phyloP scores from a whole-genome alignment of 2,888 invertebrate species.

The Agrotis clavis region DNA sequence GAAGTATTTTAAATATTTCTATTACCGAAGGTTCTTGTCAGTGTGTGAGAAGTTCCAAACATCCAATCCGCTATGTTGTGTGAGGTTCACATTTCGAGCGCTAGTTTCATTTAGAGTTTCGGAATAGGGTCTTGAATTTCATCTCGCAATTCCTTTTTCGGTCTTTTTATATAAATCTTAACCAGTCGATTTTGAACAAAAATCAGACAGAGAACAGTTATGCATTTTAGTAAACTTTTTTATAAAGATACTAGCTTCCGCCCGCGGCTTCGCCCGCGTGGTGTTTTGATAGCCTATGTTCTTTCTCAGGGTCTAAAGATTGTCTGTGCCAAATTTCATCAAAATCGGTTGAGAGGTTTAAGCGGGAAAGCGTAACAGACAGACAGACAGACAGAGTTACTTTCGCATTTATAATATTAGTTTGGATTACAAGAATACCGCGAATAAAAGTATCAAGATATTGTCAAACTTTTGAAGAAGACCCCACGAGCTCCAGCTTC shows the following conservation, averaged over 20 bases:
- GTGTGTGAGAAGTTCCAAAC: conserved; percentile 39
- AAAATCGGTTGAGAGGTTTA: too few species aligned
- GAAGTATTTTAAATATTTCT: conserved; percentile 57
- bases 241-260: too few species aligned
- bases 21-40: conserved; percentile 32
- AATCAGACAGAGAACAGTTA: conserved; percentile 10
- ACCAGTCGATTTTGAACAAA: conserved; percentile 2
- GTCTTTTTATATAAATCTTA: conserved; percentile 17
- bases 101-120: conserved; percentile 41
- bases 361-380: too few species aligned
- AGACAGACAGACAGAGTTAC: too few species aligned
- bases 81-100: conserved; percentile 30
- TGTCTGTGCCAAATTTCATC: too few species aligned
- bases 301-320: too few species aligned
- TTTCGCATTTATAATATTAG: too few species aligned
- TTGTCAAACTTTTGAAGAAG: conserved; percentile 48
- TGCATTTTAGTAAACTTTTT: conserved; percentile 19
- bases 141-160: conserved; percentile 17
- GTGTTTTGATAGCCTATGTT: too few species aligned
- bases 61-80: conserved; percentile 32
- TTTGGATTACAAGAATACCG: conserved; percentile 35
- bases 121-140: conserved; percentile 40
- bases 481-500: conserved; percentile 34
- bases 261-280: too few species aligned
- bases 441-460: conserved; percentile 39